Conservation (phyloP, 2,113 vertebrate genomes). For the Rhinopomastus cyanomelas region DNA sequence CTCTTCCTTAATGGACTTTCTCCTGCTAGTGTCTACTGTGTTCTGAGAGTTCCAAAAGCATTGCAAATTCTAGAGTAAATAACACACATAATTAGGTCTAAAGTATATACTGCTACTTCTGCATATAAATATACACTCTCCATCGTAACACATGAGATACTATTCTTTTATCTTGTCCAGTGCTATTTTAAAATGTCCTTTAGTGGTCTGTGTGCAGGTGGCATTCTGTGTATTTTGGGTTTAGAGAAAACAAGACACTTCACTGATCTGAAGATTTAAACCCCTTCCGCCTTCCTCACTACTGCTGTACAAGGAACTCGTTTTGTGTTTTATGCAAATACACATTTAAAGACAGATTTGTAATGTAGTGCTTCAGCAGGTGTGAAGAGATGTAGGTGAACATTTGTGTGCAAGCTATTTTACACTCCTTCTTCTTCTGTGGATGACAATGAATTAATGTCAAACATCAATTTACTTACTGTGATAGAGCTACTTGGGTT, state of each 20-base stretch:
- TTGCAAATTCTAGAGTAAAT: neutral
- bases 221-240: neutral
- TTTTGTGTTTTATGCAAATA: neutral
- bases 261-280: neutral
- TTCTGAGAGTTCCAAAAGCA: neutral
- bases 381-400: neutral
- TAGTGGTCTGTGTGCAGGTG: neutral
- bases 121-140: neutral
- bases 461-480: constrained; percentile 56
- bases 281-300: neutral
- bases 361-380: neutral
- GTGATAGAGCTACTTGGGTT: constrained; percentile 20
- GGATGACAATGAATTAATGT: neutral
- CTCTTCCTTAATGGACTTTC: neutral
- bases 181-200: neutral
- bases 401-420: constrained; percentile 26
- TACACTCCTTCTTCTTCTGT: neutral
- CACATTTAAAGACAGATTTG: neutral
- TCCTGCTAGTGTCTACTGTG: neutral
- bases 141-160: neutral
- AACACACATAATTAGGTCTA: neutral
- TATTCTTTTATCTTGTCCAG: neutral
- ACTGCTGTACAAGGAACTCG: neutral
- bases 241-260: neutral
- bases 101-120: neutral